Base-by-base conservation (phyloP, 2,888 invertebrate species). In the Troides oblongomaculatus region DNA sequence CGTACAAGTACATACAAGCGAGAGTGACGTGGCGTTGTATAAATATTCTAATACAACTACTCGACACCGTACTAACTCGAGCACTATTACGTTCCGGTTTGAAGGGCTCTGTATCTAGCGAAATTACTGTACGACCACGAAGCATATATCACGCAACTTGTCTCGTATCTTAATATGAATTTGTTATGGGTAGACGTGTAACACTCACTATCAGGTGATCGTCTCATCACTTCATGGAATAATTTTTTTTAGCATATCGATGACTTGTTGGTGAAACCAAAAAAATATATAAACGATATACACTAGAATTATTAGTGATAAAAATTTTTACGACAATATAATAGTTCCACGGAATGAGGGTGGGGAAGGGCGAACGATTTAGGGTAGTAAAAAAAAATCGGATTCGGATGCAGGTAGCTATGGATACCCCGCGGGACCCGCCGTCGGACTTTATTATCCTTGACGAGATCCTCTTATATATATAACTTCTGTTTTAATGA, bases 251-350 rank as follows among this genome's bases (percentile, higher is more conserved):
- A 39, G 10, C 39, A 39, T 7, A 10, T 39, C 39, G 39, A 39
- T 10, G 4, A 30, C 30, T 30, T 30, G 30, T 3, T 30, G 39
- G 10, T 39, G 39, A 43, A 53, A 53, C 53, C 36, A 61, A 66
- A 66, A 67, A 56, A 46, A 61, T 6, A 62, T 25, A 30, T 2
- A 30, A 3, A 30, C 30, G 4, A 21, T 21, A 21, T 23, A 56
- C 18, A 39, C 36, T 25, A 59, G 56, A 30, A 46, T 21, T 62
- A 68, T 72, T 68, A 77, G 77, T 80, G 82, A 83, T 87, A 87
- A 87, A 30, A 86, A 82, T 85, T 86, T 88, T 88, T 88, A 88
- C 83, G 87, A 85, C 83, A 81, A 87, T 87, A 89, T 88, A 88
- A 88, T 87, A 84, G 84, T 80, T 76, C 81, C 71, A 62, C 63